Percentiles rank a stretch among this genome's conserved stretches.
These are phyloP conservation scores for Sminthurinus aureus DNA, from an alignment of 2,888 invertebrate species.

Conservation along the genomic window DNA sequence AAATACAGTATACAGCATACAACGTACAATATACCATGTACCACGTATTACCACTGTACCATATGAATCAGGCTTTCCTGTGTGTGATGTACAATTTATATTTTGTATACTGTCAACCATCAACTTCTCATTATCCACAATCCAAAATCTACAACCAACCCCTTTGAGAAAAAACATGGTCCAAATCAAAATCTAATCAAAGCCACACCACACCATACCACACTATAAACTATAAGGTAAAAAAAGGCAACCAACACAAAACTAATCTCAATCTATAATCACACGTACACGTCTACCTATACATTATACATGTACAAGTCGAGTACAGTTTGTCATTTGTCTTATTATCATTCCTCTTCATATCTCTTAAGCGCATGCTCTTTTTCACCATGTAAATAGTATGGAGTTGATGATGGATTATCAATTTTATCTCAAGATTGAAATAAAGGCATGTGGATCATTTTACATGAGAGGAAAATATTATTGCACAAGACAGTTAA, in stretches of 20 bases:
- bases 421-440: not conserved
- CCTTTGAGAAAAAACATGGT: too few relatives aligned
- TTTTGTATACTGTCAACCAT: not conserved
- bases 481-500: not conserved
- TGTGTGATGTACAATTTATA: too few relatives aligned
- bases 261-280: not conserved
- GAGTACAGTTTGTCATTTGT: not conserved
- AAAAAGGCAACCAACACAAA: too few relatives aligned
- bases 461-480: not conserved
- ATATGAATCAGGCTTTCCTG: too few relatives aligned
- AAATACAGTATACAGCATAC: too few relatives aligned
- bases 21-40: too few relatives aligned
- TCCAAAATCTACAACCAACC: not conserved
- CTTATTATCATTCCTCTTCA: not conserved
- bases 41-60: too few relatives aligned
- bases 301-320: not conserved
- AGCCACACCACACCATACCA: not conserved
- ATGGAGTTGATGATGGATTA: not conserved
- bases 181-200: not conserved
- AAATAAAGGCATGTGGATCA: not conserved
- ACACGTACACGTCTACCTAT: not conserved
- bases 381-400: not conserved
- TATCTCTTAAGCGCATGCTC: not conserved
- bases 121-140: not conserved
- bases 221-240: too few relatives aligned